Evolutionary conservation across 2,797 vertebrate species (phyloP).

Genomic region (Acipenser ruthenus): DNA sequence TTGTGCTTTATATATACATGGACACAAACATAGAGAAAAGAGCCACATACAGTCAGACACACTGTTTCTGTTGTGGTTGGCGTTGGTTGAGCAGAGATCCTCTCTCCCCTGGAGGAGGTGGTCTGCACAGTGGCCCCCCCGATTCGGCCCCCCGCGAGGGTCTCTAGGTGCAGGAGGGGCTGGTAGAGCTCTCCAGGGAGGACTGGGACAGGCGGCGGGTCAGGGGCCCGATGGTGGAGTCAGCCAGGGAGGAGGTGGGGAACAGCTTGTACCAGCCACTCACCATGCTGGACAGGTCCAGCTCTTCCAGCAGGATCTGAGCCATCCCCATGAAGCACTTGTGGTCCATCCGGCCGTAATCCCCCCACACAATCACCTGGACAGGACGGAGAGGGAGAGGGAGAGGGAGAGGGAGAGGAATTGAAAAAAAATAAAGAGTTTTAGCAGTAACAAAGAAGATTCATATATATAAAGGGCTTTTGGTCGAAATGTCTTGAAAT

Average conservation of each 20-base stretch:
- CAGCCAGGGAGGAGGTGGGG: conserved; percentile 93
- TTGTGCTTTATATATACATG: no score
- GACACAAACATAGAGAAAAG: no score
- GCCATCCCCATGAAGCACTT: conserved; percentile 99
- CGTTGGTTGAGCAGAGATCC: no score
- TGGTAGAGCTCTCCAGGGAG: conserved; percentile 93
- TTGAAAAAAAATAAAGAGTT: not conserved
- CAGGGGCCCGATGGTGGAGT: conserved; percentile 87
- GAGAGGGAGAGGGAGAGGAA: not conserved
- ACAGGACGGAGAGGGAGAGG: rapidly evolving
- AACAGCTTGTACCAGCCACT: conserved; percentile 98
- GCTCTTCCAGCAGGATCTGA: conserved; percentile 93
- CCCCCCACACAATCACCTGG: conserved; percentile 95
- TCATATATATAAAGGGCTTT: no score
- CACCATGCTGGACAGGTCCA: conserved; percentile 80
- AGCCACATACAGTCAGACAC: no score
- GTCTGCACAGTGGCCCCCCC: conserved; percentile 9
- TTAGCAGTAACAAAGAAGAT: no score
- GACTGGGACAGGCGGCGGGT: conserved; percentile 94
- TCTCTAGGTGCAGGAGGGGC: conserved; percentile 84
- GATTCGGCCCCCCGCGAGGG: conserved; percentile 9
- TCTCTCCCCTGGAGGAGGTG: conserved; percentile 8
- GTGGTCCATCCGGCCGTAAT: conserved; percentile 97
- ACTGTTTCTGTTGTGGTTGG: no score
- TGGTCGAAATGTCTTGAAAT: no score